These are phyloP conservation scores for Onychostruthus taczanowskii DNA, from an alignment of 2,113 vertebrate species.

Conservation along the genomic window DNA sequence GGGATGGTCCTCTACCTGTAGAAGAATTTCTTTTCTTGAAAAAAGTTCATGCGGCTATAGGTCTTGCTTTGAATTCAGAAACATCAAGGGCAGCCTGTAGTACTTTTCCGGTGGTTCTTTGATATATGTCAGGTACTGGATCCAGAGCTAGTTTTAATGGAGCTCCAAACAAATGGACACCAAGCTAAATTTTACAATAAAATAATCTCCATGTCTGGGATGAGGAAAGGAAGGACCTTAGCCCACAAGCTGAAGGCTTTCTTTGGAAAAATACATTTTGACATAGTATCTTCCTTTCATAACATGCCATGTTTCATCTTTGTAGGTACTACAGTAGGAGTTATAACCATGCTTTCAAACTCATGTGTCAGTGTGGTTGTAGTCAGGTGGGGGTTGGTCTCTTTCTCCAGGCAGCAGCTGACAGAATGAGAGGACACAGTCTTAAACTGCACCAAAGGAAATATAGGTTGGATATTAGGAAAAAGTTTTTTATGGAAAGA, in stretches of 20 bases:
- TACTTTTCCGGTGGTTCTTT: neutral
- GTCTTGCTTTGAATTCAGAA: neutral
- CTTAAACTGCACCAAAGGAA: neutral
- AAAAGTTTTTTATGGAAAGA: neutral
- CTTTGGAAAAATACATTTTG: neutral
- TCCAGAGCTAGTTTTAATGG: neutral
- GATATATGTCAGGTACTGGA: neutral
- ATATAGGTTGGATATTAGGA: too few relatives aligned
- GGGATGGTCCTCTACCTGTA: neutral
- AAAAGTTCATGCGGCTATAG: accelerated
- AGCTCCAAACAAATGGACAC: neutral
- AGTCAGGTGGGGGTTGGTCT: neutral
- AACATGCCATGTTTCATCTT: neutral
- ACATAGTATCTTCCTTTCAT: neutral
- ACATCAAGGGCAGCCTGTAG: neutral
- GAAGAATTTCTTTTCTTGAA: neutral
- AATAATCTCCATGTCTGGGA: neutral
- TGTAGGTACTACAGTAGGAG: neutral
- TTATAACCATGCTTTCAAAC: neutral
- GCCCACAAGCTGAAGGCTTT: neutral
- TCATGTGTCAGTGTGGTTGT: neutral
- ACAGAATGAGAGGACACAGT: neutral
- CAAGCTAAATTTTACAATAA: neutral
- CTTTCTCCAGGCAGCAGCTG: neutral
- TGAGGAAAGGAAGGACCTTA: neutral